Evolutionary conservation across 2,113 vertebrate species (phyloP), one percentile per base, ranked within the genome.

Genomic region (Amphiprion percula): DNA sequence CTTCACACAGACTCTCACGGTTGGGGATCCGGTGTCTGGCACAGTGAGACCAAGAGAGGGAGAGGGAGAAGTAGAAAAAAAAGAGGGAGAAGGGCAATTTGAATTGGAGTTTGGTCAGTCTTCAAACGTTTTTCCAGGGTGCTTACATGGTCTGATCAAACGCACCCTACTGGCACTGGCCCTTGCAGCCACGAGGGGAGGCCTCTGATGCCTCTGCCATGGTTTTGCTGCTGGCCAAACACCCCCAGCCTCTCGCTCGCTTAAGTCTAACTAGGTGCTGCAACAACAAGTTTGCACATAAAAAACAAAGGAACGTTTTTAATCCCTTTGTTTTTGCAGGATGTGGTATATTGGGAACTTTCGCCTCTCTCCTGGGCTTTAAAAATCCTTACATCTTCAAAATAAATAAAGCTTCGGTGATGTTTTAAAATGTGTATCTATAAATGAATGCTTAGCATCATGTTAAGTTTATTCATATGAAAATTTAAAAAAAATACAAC

Each of bases 141-240:
- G 87, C 87, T 90, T 88, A 90, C 93, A 89, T 83, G 84, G 79
- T 67, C 84, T 56, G 85, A 94, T 93, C 93, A 93, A 92, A 94
- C 88, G 87, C 77, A 19, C 74, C 87, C 81, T 75, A 19, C 84
- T 92, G 91, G 91, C 91, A 82, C 60, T 14, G 73, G 78, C 63
- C 52, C 89, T 82, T 70, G 89, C 79, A 67, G 86, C 91, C 82
- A 68, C 78, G 63, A 83, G 85, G 74, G 58, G 67, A 74, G 52
- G 44, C 79, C 74, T 91, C 83, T 84, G 87, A 92, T 90, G 90
- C 85, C 8, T 60, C 84, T 83, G 88, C 87, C 86, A 87, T 59
- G 53, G 78, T 67, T 64, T 66, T 55, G 72, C 62, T 55, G 63
- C 66, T 47, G 61, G 69, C 81, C 74, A 78, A 56, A 7, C 54